Percentiles rank a stretch among this genome's conserved stretches.
These are phyloP conservation scores for Anthrax anthrax DNA, from an alignment of 2,888 invertebrate genomes.

Conservation along the genomic window DNA sequence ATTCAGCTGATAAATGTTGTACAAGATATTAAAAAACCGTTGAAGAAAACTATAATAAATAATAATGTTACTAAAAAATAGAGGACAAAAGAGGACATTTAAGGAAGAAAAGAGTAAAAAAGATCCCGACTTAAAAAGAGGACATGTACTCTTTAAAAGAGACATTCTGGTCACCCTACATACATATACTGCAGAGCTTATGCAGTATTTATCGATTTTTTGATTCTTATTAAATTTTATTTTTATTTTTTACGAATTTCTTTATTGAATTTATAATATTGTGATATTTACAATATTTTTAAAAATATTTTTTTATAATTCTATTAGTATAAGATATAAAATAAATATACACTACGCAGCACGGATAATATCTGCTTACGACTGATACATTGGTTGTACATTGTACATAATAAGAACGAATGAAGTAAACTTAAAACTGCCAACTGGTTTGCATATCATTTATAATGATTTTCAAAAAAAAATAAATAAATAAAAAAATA, in stretches of 20 bases:
- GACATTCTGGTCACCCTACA: no score
- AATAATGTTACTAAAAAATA: no score
- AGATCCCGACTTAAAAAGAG: no score
- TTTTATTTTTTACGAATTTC: constrained; percentile 1
- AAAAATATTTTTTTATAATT: constrained; percentile 1
- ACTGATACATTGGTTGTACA: constrained; percentile 29
- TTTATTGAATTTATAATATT: constrained; percentile 11
- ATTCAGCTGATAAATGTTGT: no score
- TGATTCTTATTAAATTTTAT: no score
- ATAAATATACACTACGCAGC: no score
- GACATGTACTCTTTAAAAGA: no score
- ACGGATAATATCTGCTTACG: constrained; percentile 18
- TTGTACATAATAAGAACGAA: constrained; percentile 12
- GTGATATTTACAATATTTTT: constrained; percentile 15
- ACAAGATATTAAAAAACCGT: no score
- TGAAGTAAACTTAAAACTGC: constrained; percentile 15
- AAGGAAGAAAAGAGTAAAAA: no score
- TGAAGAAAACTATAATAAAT: no score
- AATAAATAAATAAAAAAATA: constrained; percentile 12
- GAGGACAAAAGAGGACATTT: no score
- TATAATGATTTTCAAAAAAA: constrained; percentile 16
- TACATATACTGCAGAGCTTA: neutral
- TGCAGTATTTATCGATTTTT: constrained; percentile 7
- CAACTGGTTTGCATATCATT: constrained; percentile 19
- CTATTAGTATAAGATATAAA: constrained; percentile 6